Evolutionary conservation across 1,140 invertebrate species (phyloP), one percentile per base, ranked within the genome.

Genomic region (Tetranychus urticae): DNA sequence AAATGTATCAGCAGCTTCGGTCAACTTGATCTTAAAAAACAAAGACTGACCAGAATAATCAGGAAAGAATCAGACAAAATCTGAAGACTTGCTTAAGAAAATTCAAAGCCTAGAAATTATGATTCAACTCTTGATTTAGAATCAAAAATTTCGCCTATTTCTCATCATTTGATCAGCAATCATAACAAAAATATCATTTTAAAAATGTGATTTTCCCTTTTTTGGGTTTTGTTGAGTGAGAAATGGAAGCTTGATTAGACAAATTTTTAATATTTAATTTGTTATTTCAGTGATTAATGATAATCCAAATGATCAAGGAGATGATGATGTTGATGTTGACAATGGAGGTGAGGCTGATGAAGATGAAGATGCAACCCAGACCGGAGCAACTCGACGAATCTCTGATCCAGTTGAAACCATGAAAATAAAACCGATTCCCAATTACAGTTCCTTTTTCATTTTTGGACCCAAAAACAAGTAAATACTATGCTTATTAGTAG

Each of bases 401-500:
- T 93, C 89, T 37, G 88, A 94, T 75, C 79, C 88, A 68, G 88
- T 85, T 74, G 84, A 85, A 66, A 79, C 82, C 47, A 77, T 74
- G 62, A 87, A 91, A 77, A 84, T 82, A 71, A 82, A 86, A 74
- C 91, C 92, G 60, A 97, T 99, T 73, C 94, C 94, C 65, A 82
- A 84, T 70, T 85, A 83, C 70, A 83, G 84, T 71, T 88, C 92
- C 67, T 91, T 98, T 76, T 98, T 97, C 80, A 77, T 98, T 72
- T 92, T 98, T 75, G 86, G 85, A 66, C 84, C 82, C 71, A 90
- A 81, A 39, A 98, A 94, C 80, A 86, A 83, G 86, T 92, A 77
- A 79, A 65, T 23, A 23, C 64, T 56, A 62, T 33, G 33, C 8
- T 31, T 36, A n/a, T 62, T 62, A 10, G 60, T 14, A 23, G 23